Percentiles rank a stretch among this genome's conserved stretches.
phyloP scores from a whole-genome alignment of 2,113 vertebrate genomes.

The Chaetodon auriga region DNA sequence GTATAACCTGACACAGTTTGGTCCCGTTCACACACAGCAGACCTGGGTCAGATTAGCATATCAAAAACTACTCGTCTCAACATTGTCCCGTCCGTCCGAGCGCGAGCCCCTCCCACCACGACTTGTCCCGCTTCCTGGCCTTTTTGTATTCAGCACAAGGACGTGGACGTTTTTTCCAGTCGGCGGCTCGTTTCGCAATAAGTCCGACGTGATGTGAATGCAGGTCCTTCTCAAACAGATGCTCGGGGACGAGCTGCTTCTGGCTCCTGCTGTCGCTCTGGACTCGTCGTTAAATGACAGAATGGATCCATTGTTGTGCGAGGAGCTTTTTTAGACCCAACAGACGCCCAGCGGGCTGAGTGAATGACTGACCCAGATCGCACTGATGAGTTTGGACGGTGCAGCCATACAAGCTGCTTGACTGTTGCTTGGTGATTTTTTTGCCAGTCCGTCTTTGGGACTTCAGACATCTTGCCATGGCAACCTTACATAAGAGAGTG shows the following conservation, averaged over 20 bases:
- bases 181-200: background rate
- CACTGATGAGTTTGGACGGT: constrained; percentile 1
- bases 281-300: background rate
- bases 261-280: constrained; percentile 9
- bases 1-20: constrained; percentile 66
- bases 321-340: constrained; percentile 11
- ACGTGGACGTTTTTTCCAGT: background rate
- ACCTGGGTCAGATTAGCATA: background rate
- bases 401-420: background rate
- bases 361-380: constrained; percentile 54
- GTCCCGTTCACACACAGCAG: constrained; percentile 35
- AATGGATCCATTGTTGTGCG: constrained; percentile 42
- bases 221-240: background rate
- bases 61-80: background rate
- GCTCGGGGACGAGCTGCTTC: background rate
- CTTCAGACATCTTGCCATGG: constrained; percentile 20
- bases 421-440: constrained; percentile 49
- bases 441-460: constrained; percentile 6
- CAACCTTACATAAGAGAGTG: constrained; percentile 10
- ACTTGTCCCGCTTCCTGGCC: background rate
- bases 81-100: background rate
- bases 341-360: background rate
- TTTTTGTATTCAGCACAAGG: background rate
- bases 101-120: background rate
- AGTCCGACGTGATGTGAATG: background rate